Evolutionary conservation across 2,113 vertebrate species (phyloP), one percentile per base, ranked within the genome.

Genomic region (Sciurus niger): DNA sequence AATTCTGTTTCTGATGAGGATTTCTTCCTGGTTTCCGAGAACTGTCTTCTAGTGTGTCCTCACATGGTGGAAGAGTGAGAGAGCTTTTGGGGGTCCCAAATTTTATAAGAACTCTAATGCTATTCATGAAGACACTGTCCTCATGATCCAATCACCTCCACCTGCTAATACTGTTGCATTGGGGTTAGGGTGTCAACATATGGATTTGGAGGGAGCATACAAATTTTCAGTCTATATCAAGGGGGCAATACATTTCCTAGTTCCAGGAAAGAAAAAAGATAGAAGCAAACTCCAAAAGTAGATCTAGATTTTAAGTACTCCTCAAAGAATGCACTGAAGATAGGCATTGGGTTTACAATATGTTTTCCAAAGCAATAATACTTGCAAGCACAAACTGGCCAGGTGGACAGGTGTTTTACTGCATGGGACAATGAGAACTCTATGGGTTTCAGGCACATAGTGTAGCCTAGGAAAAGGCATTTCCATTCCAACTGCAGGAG

Each of bases 281-380:
- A 53, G 18, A 5, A 14, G 4, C n/a, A 3, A 14, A 2, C 25
- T 40, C 18, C 4, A 6, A 8, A 60, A 16, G 4, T 30, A 53
- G 32, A 28, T 46, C 67, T 46, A 8, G 51, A 48, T 68, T 12
- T 58, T 76, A 73, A 51, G 8, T 24, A 34, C 63, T 80, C 20
- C 53, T 92, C 1, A 2, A 77, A 89, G 30, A 74, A 51, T 70
- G 2, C 43, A 14, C 18, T 55, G 6, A 68, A 43, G 53, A 24
- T 17, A 16, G 40, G 17, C 24, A 43, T 78, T 6, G 17, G 14
- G 17, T 17, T 22, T 63, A 73, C 48, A 48, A 48, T 48, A 48
- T 48, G 46, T 48, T 48, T 48, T 48, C 46, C 46, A 55, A 43
- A 76, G 20, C 55, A 68, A 14, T 70, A 40, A 14, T 70, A 40